Evolutionary conservation across 2,113 vertebrate genomes (phyloP).

Genomic region (Coptodon rendalli): DNA sequence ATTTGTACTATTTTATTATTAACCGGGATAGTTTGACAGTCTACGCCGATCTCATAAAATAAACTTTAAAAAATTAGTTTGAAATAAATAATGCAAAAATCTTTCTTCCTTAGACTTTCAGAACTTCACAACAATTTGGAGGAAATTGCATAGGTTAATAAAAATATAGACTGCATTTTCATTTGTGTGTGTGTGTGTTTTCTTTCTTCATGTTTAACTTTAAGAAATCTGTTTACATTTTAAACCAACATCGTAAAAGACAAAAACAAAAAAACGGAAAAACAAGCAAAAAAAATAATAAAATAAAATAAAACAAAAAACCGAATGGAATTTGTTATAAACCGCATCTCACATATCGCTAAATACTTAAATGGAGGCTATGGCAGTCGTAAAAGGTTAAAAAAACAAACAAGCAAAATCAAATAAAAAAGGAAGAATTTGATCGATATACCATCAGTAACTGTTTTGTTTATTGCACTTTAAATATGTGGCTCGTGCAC

Average conservation of each 20-base stretch:
- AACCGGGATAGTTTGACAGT: neutral
- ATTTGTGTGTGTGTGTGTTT: neutral
- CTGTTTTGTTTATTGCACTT: neutral
- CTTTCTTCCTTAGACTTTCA: neutral
- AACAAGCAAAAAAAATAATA: neutral
- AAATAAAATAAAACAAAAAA: neutral
- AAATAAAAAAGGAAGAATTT: neutral
- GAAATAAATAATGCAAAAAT: neutral
- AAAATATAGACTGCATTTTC: neutral
- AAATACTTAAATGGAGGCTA: neutral
- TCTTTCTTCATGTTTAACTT: neutral
- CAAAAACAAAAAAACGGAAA: neutral
- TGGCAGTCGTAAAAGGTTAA: neutral
- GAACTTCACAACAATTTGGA: neutral
- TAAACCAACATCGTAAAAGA: neutral
- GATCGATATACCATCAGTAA: neutral
- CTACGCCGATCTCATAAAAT: neutral
- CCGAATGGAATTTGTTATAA: neutral
- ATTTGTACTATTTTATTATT: neutral
- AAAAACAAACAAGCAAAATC: neutral
- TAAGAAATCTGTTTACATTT: neutral
- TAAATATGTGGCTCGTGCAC: neutral
- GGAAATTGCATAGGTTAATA: neutral
- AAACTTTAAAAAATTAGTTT: neutral
- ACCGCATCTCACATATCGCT: neutral